These are phyloP conservation scores for Drosophila tristis DNA, from an alignment of 1,140 invertebrate species.

Conservation along the genomic window DNA sequence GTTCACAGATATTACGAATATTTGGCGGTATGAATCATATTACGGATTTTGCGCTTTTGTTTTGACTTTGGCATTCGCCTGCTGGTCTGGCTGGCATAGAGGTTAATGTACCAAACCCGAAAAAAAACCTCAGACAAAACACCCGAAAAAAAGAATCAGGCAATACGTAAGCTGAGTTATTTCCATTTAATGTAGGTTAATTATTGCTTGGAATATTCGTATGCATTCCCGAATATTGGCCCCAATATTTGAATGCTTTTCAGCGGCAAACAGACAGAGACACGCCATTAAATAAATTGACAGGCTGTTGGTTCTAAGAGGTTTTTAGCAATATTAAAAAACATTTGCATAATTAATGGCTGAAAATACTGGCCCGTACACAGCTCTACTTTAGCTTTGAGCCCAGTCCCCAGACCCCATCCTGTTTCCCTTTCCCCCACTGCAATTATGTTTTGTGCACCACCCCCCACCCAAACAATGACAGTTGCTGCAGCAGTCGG, in stretches of 20 bases:
- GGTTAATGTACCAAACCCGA: conserved; percentile 65
- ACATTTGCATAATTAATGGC: conserved; percentile 74
- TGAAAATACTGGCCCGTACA: conserved; percentile 51
- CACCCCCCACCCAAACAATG: conserved; percentile 49
- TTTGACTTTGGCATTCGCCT: conserved; percentile 65
- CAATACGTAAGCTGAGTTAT: conserved; percentile 55
- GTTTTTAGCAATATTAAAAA: conserved; percentile 66
- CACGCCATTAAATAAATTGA: conserved; percentile 67
- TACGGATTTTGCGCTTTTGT: conserved; percentile 68
- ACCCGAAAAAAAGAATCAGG: conserved; percentile 9
- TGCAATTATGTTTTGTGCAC: conserved; percentile 53
- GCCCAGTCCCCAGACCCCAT: conserved; percentile 5
- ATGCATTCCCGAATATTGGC: conserved; percentile 18
- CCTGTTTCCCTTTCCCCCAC: conserved; percentile 16
- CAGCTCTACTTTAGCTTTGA: conserved; percentile 22
- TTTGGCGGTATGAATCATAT: conserved; percentile 66
- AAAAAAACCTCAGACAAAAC: conserved; percentile 5
- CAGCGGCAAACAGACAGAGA: neutral
- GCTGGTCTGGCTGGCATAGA: conserved; percentile 8
- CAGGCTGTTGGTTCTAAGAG: conserved; percentile 30
- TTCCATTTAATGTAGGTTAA: conserved; percentile 63
- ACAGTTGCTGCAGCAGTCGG: conserved; percentile 64
- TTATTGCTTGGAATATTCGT: conserved; percentile 48
- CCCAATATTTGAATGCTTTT: conserved; percentile 15
- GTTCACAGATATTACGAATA: conserved; percentile 52